Percentiles rank a stretch among this genome's conserved stretches.
phyloP scores from a whole-genome alignment of 2,113 vertebrate genomes.

The Uria lomvia region DNA sequence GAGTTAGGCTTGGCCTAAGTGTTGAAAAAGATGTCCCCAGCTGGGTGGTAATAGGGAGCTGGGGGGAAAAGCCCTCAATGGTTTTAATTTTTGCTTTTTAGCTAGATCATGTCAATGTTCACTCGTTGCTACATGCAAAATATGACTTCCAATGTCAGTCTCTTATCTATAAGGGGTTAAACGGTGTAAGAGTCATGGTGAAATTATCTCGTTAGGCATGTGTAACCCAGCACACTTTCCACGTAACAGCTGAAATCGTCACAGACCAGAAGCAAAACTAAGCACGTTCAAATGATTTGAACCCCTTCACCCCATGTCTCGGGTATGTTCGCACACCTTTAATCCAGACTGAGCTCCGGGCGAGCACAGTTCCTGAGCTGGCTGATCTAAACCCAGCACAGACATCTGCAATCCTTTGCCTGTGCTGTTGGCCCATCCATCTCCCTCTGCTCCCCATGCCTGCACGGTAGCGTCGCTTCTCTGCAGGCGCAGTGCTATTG shows the following conservation, averaged over 20 bases:
- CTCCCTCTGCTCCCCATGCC: background rate
- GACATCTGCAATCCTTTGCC: background rate
- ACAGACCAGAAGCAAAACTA: background rate
- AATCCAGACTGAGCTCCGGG: background rate
- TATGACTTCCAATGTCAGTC: background rate
- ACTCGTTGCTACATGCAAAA: background rate
- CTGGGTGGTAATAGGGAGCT: background rate
- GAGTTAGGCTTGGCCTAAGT: background rate
- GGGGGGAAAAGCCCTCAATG: too few relatives aligned
- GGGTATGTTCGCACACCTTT: background rate
- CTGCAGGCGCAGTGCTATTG: conserved; percentile 78
- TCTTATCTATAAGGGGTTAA: background rate
- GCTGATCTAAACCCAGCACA: background rate
- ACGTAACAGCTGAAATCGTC: background rate
- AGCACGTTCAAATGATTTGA: background rate
- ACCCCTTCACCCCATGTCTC: background rate
- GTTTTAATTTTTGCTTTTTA: background rate
- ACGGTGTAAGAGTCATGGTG: background rate
- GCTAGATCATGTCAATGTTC: background rate
- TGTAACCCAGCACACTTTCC: background rate
- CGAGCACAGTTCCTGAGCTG: background rate
- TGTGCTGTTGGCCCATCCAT: background rate
- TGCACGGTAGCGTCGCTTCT: background rate
- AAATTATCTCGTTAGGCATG: background rate
- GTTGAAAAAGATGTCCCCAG: background rate